Base-by-base conservation (phyloP, 2,888 invertebrate genomes). In the Mylabris sibirica region DNA sequence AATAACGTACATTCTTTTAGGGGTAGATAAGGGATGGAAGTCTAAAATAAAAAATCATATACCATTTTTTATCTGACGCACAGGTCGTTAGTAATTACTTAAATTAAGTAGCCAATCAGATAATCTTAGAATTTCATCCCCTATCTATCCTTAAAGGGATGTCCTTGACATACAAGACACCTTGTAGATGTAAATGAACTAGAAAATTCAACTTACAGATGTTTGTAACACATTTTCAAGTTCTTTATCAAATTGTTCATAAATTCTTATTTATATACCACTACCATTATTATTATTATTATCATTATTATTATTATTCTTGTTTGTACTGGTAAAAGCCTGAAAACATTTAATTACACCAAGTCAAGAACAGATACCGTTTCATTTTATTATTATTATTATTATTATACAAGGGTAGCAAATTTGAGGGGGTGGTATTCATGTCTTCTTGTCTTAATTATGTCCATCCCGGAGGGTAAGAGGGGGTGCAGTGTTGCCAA, bases 191-290 rank as follows among this genome's bases (percentile, higher is more conserved):
- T n/a, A 41, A 14, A 35, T 2, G 11, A 71, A 68, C 71, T 66
- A 71, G 30, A 68, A 71, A 64, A 68, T 66, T 68, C 70, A 68
- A 71, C 68, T 68, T 71, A 66, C 71, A 68, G 71, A 68, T 71
- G 71, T 71, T 71, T 66, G 59, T 66, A 71, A 71, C 71, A 71
- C 71, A 66, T 68, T 64, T 68, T 64, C 49, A 49, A 20, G 3
- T 49, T 20, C 20, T 49, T 49, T 49, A 49, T 49, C 49, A 49
- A 41, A 11, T 20, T 49, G 49, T 20, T 49, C 20, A 49, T 5
- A 20, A 49, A 41, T n/a, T 14, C 41, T n/a, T 41, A 14, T 41
- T 30, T 30, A 8, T 30, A 30, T 30, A 30, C 5, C 5, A 30
- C 8, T 30, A 30, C 8, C 8, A 30, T 30, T 30, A 30, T 30